These are phyloP conservation scores for Asobara japonica DNA, from an alignment of 1,140 invertebrate genomes.

Conservation along the genomic window DNA sequence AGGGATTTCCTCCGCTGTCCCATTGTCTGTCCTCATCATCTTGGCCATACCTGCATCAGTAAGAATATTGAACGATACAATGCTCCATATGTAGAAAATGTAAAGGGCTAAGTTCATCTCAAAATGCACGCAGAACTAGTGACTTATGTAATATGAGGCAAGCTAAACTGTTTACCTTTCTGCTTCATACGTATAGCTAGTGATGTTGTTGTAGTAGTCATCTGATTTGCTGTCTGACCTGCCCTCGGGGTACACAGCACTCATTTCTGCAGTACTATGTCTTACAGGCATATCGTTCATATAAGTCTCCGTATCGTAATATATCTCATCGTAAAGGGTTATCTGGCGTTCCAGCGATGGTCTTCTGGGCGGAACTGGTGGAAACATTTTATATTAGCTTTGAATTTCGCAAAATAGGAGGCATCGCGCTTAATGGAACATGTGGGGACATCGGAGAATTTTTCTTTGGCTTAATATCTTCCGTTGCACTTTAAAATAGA, in stretches of 20 bases:
- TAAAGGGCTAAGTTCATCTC: too few relatives aligned
- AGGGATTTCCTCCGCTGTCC: constrained; percentile 72
- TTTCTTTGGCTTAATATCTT: too few relatives aligned
- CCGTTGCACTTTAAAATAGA: too few relatives aligned
- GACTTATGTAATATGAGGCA: too few relatives aligned
- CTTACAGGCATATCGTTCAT: constrained; percentile 49
- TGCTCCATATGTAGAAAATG: too few relatives aligned
- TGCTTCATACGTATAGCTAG: constrained; percentile 65
- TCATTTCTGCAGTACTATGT: constrained; percentile 55
- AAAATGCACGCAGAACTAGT: too few relatives aligned
- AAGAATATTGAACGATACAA: not conserved
- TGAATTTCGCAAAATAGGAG: too few relatives aligned
- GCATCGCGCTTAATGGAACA: too few relatives aligned
- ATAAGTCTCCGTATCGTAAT: constrained; percentile 52
- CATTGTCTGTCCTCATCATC: constrained; percentile 76
- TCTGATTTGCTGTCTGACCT: constrained; percentile 60
- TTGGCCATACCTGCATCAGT: constrained; percentile 67
- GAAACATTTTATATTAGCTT: constrained; percentile 48
- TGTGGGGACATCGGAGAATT: too few relatives aligned
- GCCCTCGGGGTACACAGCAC: constrained; percentile 58
- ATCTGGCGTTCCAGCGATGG: constrained; percentile 84
- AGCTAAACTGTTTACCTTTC: too few relatives aligned
- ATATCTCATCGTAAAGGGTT: constrained; percentile 79
- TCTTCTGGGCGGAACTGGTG: constrained; percentile 69
- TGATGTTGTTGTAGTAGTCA: constrained; percentile 62